A percentile compares a stretch with the other conserved stretches of the same genome.
Evolutionary conservation across 2,113 vertebrate species (phyloP).

Genomic region (Cisticola juncidis): DNA sequence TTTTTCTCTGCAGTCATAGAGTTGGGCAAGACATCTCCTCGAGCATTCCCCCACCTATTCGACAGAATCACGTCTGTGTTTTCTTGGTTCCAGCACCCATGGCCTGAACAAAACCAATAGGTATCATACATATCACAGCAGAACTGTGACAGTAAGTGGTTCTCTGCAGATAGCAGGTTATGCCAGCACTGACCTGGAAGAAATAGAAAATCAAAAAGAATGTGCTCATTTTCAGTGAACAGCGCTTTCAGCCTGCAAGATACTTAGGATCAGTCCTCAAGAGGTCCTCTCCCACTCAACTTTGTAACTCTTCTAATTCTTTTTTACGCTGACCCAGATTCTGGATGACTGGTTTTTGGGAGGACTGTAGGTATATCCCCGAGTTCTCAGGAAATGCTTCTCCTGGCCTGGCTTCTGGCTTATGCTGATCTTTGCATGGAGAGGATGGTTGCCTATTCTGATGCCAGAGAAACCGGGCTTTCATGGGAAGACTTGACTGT

Average conservation of each 20-base stretch:
- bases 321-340: not conserved
- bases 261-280: not conserved
- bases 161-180: not conserved
- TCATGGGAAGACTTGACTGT: not conserved
- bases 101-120: not conserved
- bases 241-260: not conserved
- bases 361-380: not conserved
- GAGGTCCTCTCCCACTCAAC: not conserved
- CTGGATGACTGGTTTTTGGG: not conserved
- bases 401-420: not conserved
- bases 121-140: not conserved
- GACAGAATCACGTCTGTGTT: not conserved
- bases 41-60: not conserved
- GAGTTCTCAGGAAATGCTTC: not conserved
- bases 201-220: not conserved
- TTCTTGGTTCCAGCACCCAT: not conserved
- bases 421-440: not conserved
- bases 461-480: rapidly evolving
- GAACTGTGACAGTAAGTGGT: not conserved
- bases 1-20: not conserved
- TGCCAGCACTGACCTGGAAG: not conserved
- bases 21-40: not conserved
- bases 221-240: not conserved
- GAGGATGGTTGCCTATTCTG: not conserved
- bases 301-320: not conserved